Percentiles rank a stretch among this genome's conserved stretches.
These are phyloP conservation scores for Diadromus collaris DNA, from an alignment of 2,888 invertebrate genomes.

Conservation along the genomic window DNA sequence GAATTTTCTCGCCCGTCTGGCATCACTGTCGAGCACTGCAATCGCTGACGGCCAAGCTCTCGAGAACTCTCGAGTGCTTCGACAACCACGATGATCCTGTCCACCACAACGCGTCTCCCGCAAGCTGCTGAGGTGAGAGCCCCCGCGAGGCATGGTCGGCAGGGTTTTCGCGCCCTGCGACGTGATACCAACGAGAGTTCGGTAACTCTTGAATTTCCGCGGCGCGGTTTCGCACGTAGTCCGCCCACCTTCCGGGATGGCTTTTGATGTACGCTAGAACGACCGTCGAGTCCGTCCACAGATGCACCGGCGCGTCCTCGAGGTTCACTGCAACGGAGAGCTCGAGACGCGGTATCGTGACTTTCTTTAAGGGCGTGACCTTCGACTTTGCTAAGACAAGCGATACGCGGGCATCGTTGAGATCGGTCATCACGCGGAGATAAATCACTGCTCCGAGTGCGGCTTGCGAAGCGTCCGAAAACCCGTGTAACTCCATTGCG, in stretches of 20 bases:
- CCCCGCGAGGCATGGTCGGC: conserved; percentile 13
- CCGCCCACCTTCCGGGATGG: conserved; percentile 56
- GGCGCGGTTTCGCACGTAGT: conserved; percentile 66
- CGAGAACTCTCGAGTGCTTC: neutral
- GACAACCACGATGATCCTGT: conserved; percentile 3
- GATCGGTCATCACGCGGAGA: neutral
- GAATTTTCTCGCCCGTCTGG: no score
- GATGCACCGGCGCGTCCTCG: neutral
- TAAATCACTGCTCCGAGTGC: conserved; percentile 54
- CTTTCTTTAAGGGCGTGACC: conserved; percentile 2
- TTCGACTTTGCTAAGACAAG: conserved; percentile 7
- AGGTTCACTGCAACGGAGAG: neutral
- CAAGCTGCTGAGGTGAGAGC: neutral
- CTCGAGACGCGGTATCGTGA: conserved; percentile 12
- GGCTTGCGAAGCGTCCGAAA: conserved; percentile 58
- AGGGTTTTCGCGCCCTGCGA: neutral
- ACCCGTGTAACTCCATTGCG: conserved; percentile 53
- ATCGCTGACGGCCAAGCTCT: neutral
- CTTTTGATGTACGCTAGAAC: conserved; percentile 53
- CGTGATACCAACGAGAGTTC: conserved; percentile 2
- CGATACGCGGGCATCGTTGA: neutral
- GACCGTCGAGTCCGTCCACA: conserved; percentile 54
- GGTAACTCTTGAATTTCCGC: neutral
- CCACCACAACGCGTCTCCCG: neutral
- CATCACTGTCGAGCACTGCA: no score